Conservation (phyloP, 2,113 vertebrate genomes). For the Petaurus breviceps region DNA sequence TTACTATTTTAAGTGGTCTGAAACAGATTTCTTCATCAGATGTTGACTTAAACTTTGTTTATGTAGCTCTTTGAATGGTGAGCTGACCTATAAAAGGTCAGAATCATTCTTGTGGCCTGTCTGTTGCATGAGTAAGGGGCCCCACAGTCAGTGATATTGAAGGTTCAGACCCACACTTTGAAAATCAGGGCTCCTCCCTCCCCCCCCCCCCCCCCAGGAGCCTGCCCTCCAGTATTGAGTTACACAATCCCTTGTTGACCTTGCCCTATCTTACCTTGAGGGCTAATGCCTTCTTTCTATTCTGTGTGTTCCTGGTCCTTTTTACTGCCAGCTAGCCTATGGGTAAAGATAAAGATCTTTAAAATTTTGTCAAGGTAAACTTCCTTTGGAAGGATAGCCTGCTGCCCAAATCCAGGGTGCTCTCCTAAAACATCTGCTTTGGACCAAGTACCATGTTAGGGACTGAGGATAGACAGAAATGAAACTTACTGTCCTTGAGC, state of each 20-base stretch:
- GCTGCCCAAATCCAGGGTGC: slow-evolving; percentile 34
- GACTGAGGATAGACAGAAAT: not conserved
- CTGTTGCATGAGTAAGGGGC: not conserved
- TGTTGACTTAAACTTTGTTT: not conserved
- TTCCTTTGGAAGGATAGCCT: slow-evolving; percentile 36
- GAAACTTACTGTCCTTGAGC: not conserved
- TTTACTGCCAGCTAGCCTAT: not conserved
- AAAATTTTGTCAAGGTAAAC: slow-evolving; percentile 48
- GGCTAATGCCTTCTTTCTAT: slow-evolving; percentile 10
- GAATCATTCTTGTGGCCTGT: not conserved
- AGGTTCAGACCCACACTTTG: not conserved
- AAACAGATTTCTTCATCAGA: not conserved
- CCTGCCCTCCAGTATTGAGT: slow-evolving; percentile 35
- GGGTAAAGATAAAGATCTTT: slow-evolving; percentile 48
- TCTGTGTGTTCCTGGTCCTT: slow-evolving; percentile 21
- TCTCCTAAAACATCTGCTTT: slow-evolving; percentile 26
- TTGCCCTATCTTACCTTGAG: slow-evolving; percentile 31
- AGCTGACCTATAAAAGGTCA: not conserved
- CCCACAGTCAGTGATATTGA: not conserved
- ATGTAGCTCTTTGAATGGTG: not conserved
- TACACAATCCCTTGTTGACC: slow-evolving; percentile 16
- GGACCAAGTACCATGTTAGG: not conserved
- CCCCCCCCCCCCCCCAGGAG: not conserved
- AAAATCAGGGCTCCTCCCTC: not conserved
- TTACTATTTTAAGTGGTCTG: slow-evolving; percentile 24